These are phyloP conservation scores for Pediacus dermestoides DNA, from an alignment of 2,888 invertebrate genomes.

Conservation along the genomic window DNA sequence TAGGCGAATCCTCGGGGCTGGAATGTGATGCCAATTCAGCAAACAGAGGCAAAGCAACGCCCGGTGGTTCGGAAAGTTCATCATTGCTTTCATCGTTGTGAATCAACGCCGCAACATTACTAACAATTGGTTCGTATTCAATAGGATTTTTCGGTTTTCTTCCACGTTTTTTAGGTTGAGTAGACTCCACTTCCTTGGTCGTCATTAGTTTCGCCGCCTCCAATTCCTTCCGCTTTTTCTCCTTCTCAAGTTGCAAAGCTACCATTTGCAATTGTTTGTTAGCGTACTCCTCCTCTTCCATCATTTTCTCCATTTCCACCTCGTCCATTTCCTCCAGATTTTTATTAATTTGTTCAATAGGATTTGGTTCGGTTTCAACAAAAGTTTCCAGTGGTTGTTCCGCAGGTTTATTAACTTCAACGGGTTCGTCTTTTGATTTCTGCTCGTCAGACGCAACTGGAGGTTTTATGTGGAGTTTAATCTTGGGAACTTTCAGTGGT, in stretches of 20 bases:
- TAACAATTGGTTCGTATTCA: slow-evolving; percentile 32
- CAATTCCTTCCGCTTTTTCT: slow-evolving; percentile 54
- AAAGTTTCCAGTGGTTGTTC: slow-evolving; percentile 9
- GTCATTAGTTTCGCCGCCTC: slow-evolving; percentile 13
- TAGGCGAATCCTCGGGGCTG: slow-evolving; percentile 39
- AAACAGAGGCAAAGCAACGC: slow-evolving; percentile 41
- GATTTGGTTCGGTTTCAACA: slow-evolving; percentile 34
- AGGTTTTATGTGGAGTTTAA: slow-evolving; percentile 33
- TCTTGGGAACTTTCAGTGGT: slow-evolving; percentile 31
- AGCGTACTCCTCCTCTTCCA: slow-evolving; percentile 61
- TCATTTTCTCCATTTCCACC: slow-evolving; percentile 51
- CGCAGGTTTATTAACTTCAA: too few relatives aligned
- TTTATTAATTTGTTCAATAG: slow-evolving; percentile 45
- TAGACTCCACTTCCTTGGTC: slow-evolving; percentile 38
- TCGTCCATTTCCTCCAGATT: slow-evolving; percentile 51
- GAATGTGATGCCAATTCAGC: slow-evolving; percentile 33
- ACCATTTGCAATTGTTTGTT: slow-evolving; percentile 54
- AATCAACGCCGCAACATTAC: slow-evolving; percentile 31
- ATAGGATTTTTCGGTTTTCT: slow-evolving; percentile 35
- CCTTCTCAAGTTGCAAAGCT: slow-evolving; percentile 52
- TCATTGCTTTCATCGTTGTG: slow-evolving; percentile 37
- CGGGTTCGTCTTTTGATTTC: slow-evolving; percentile 1
- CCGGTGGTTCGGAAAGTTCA: slow-evolving; percentile 45
- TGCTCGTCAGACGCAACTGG: slow-evolving; percentile 14
- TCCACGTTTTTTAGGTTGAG: slow-evolving; percentile 35